Percentiles rank a stretch among this genome's conserved stretches.
These are phyloP conservation scores for Blomia tropicalis DNA, from an alignment of 2,888 invertebrate genomes.

Conservation along the genomic window DNA sequence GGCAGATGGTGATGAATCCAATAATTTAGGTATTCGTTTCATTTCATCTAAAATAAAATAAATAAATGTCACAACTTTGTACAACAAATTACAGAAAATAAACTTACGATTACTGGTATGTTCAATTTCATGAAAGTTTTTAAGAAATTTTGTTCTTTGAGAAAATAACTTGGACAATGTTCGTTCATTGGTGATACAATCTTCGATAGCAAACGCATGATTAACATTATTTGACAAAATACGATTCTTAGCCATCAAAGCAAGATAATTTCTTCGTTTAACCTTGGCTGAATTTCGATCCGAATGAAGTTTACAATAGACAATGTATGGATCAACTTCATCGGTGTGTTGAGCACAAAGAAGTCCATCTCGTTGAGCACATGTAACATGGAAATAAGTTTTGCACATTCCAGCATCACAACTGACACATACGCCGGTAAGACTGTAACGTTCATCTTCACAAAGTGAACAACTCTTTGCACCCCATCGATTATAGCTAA, in stretches of 20 bases:
- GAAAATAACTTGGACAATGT: neutral
- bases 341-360: conserved; percentile 61
- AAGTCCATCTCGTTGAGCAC: conserved; percentile 81
- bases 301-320: conserved; percentile 85
- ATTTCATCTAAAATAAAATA: conserved; percentile 63
- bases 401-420: conserved; percentile 77
- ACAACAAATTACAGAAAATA: conserved; percentile 25
- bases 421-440: conserved; percentile 85
- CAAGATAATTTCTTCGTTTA: conserved; percentile 57
- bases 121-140: conserved; percentile 46
- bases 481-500: conserved; percentile 94
- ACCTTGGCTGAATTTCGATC: conserved; percentile 63
- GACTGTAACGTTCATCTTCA: conserved; percentile 63
- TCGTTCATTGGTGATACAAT: conserved; percentile 4
- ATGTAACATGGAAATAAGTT: conserved; percentile 91
- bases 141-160: neutral
- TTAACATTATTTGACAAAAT: neutral
- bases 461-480: conserved; percentile 70
- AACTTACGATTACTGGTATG: conserved; percentile 36
- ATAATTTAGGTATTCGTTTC: conserved; percentile 76
- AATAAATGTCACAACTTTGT: no score
- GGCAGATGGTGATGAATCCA: conserved; percentile 78
- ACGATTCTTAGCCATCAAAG: conserved; percentile 48
- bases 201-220: conserved; percentile 3
- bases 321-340: conserved; percentile 83